Conservation (phyloP, 2,888 invertebrate genomes). For the Hoplodrina blanda region DNA sequence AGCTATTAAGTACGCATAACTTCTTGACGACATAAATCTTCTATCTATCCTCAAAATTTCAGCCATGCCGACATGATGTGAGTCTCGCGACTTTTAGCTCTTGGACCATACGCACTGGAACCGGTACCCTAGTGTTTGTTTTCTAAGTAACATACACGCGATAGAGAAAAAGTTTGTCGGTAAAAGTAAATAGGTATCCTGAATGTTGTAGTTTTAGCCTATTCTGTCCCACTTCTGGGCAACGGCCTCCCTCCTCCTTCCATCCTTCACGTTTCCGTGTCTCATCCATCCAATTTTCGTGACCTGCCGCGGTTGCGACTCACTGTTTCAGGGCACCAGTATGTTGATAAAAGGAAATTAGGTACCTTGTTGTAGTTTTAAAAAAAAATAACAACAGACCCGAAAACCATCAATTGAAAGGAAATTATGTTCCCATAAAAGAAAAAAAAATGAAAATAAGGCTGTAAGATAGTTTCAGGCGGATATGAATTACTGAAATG, state of each 20-base stretch:
- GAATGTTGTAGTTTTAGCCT: background rate
- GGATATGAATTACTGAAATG: background rate
- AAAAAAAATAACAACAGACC: background rate
- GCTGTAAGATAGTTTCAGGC: background rate
- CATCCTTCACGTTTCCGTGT: too few species aligned
- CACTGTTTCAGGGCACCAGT: too few species aligned
- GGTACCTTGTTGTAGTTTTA: background rate
- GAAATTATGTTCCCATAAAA: background rate
- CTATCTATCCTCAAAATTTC: background rate
- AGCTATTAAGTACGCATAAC: too few species aligned
- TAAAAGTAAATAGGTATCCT: background rate
- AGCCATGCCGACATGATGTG: background rate
- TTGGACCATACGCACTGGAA: background rate
- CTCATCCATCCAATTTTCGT: too few species aligned
- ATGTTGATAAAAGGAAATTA: too few species aligned
- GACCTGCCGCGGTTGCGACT: too few species aligned
- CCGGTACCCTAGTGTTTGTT: conserved; percentile 34
- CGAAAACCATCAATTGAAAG: background rate
- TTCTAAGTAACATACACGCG: conserved; percentile 29
- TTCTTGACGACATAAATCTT: too few species aligned
- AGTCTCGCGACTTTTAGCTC: background rate
- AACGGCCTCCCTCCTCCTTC: too few species aligned
- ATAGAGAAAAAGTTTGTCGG: background rate
- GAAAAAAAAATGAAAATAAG: background rate
- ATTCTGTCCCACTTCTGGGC: too few species aligned